Base-by-base conservation (phyloP, 2,113 vertebrate genomes). In the Urocolius indicus region DNA sequence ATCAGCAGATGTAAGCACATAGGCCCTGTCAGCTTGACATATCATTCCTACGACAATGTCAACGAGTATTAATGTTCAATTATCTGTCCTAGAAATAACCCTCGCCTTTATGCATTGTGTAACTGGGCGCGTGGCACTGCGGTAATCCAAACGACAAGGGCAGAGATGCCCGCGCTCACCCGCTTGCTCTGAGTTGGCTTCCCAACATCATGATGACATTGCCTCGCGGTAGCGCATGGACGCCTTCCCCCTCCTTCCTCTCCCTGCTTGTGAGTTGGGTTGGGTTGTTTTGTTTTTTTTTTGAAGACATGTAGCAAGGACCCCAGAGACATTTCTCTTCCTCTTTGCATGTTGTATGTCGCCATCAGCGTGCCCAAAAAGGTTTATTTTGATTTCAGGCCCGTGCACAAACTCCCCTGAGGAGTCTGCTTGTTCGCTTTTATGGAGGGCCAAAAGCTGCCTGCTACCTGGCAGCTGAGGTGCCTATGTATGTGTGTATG, bases 41-140 rank as follows among this genome's bases (percentile, higher is more conserved):
- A 98, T 98, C 98, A 98, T 98, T 97, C 96, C 97, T 97, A 96
- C 92, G 81, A 98, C 98, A 97, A 97, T 95, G 98, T 98, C 98
- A 98, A 97, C 36, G 95, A 98, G 97, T 98, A 98, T 98, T 98
- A 98, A 98, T 95, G 98, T 98, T 98, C 98, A 98, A 98, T 98
- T 98, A 98, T 98, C 97, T 98, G 98, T 98, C 98, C 98, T 98
- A 98, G 98, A 98, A 98, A 98, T 93, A 98, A 98, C 98, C 97
- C 96, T 97, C 24, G 96, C 94, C 96, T 98, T 95, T 81, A 84
- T 73, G 78, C 92, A 69, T 94, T 97, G 97, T 98, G 94, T 96
- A 97, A 96, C 96, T 66, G 95, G 36, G 34, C 45, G 58, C 78
- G 9, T 89, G 96, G 97, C 96, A 79, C 89, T 8, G 89, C 54